A percentile compares a stretch with the other conserved stretches of the same genome.
Evolutionary conservation across 2,888 invertebrate species (phyloP).

Genomic region (Idaea aversata): DNA sequence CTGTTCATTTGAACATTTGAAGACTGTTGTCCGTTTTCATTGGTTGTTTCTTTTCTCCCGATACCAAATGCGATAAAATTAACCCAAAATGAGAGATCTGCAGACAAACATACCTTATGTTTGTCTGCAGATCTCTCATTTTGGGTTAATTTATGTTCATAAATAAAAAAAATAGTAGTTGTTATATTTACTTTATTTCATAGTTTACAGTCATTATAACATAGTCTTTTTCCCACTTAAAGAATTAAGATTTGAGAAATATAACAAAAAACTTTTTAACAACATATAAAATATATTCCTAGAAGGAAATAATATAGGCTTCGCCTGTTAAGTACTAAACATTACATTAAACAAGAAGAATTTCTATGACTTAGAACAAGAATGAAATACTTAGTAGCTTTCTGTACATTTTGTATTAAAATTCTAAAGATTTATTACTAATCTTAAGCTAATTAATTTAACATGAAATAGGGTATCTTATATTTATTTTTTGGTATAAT

Average conservation of each 20-base stretch:
- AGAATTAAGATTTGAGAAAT: slow-evolving; percentile 45
- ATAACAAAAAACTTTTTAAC: slow-evolving; percentile 62
- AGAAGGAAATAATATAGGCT: slow-evolving; percentile 39
- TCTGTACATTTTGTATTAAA: slow-evolving; percentile 57
- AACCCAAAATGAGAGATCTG: no score
- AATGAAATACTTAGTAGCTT: slow-evolving; percentile 35
- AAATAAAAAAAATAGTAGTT: slow-evolving; percentile 4
- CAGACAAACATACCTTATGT: no score
- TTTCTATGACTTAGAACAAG: slow-evolving; percentile 43
- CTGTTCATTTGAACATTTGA: no score
- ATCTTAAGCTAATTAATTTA: slow-evolving; percentile 9
- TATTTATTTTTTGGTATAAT: neutral
- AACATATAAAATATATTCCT: slow-evolving; percentile 41
- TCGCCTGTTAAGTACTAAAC: slow-evolving; percentile 43
- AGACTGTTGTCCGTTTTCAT: no score
- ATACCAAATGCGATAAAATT: no score
- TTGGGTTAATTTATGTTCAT: neutral
- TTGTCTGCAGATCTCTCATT: neutral
- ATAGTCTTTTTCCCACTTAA: slow-evolving; percentile 54
- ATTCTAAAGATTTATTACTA: slow-evolving; percentile 33
- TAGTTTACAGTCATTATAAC: slow-evolving; percentile 58
- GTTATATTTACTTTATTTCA: slow-evolving; percentile 42
- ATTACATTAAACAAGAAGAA: slow-evolving; percentile 50
- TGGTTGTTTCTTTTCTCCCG: no score
- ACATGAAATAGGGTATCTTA: neutral